phyloP scores from a whole-genome alignment of 2,797 vertebrate species.

The Siniperca undulata region DNA sequence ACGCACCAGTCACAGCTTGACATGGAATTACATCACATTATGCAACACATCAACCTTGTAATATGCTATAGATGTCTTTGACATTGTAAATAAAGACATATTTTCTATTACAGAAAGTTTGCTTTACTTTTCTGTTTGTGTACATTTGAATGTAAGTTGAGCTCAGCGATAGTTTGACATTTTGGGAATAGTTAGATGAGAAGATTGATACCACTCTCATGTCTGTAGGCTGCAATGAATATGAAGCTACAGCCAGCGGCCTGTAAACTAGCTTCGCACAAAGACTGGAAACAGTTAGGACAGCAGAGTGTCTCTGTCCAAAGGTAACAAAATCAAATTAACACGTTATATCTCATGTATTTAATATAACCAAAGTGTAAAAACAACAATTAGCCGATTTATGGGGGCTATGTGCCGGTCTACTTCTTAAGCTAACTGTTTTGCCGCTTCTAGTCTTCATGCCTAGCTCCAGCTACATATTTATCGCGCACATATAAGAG shows the following conservation, averaged over 20 bases:
- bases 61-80: neutral
- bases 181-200: neutral
- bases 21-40: neutral
- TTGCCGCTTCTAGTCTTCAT: neutral
- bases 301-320: neutral
- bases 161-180: neutral
- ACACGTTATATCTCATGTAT: neutral
- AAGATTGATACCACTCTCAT: neutral
- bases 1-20: neutral
- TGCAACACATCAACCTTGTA: neutral
- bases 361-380: neutral
- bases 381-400: neutral
- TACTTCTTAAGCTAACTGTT: neutral
- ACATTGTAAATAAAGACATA: conserved; percentile 46
- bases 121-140: neutral
- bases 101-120: neutral
- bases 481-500: neutral
- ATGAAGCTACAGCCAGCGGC: neutral
- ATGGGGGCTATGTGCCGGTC: neutral
- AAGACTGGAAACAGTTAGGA: too few species aligned
- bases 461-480: too few species aligned
- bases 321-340: neutral
- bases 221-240: neutral
- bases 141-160: neutral
- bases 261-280: neutral